These are phyloP conservation scores for Takifugu flavidus DNA, from an alignment of 2,113 vertebrate species.

Conservation along the genomic window DNA sequence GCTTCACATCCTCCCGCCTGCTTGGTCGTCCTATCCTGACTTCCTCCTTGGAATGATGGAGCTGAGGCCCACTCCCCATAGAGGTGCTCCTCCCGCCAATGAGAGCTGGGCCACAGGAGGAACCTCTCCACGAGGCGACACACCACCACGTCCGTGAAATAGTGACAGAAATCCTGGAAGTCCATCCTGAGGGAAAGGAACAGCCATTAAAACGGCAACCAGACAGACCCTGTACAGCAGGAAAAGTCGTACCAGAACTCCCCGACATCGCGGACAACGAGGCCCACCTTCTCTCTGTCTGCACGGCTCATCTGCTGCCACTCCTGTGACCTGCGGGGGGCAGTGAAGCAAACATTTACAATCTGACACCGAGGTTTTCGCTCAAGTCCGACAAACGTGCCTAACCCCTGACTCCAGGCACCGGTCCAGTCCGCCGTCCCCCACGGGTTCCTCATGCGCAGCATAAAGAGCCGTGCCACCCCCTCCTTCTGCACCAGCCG, in stretches of 20 bases:
- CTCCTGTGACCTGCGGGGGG: slow-evolving; percentile 71
- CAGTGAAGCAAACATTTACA: not conserved
- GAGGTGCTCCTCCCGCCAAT: slow-evolving; percentile 72
- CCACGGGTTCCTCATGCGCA: slow-evolving; percentile 81
- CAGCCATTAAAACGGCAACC: not conserved
- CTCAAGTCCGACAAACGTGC: not conserved
- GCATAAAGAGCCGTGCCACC: slow-evolving; percentile 65
- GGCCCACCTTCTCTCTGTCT: slow-evolving; percentile 76
- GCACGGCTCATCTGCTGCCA: slow-evolving; percentile 73
- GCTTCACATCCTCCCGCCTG: slow-evolving; percentile 32
- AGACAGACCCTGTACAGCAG: not conserved
- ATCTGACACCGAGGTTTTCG: slow-evolving; percentile 1
- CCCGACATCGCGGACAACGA: slow-evolving; percentile 75
- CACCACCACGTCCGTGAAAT: slow-evolving; percentile 80
- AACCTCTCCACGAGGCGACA: slow-evolving; percentile 72
- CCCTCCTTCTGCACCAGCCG: slow-evolving; percentile 43
- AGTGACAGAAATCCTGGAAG: slow-evolving; percentile 77
- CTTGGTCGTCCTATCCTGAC: slow-evolving; percentile 5
- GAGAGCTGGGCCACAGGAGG: slow-evolving; percentile 65
- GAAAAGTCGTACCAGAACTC: slow-evolving; percentile 75
- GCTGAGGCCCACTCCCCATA: slow-evolving; percentile 68
- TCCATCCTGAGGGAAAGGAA: slow-evolving; percentile 72
- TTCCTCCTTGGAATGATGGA: slow-evolving; percentile 11
- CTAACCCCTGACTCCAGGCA: slow-evolving; percentile 79
- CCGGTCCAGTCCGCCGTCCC: slow-evolving; percentile 81